phyloP scores from a whole-genome alignment of 1,140 invertebrate species.

The Matsumurasca onukii region DNA sequence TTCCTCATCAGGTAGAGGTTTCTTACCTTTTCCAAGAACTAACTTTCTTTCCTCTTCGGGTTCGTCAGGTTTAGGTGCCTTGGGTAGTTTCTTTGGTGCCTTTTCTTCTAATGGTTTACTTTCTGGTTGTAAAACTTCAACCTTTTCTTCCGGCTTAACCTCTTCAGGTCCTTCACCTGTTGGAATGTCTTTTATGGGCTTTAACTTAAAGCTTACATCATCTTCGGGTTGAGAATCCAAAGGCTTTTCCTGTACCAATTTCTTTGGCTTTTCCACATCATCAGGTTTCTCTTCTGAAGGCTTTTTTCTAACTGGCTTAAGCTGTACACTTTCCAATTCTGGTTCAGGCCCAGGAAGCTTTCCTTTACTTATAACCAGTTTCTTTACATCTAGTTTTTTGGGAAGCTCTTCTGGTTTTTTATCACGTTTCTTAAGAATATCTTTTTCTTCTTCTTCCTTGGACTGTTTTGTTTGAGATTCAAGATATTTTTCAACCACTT shows the following conservation, averaged over 20 bases:
- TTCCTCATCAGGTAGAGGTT: slow-evolving; percentile 45
- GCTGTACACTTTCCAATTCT: slow-evolving; percentile 37
- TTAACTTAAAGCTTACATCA: slow-evolving; percentile 37
- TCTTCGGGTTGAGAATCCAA: slow-evolving; percentile 41
- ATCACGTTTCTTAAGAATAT: slow-evolving; percentile 36
- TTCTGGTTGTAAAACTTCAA: slow-evolving; percentile 35
- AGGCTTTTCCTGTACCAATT: slow-evolving; percentile 39
- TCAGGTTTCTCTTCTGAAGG: slow-evolving; percentile 34
- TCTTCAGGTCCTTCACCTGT: slow-evolving; percentile 37
- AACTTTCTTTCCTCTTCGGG: slow-evolving; percentile 49
- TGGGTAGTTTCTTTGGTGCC: slow-evolving; percentile 40
- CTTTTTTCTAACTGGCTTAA: slow-evolving; percentile 37
- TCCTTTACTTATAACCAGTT: slow-evolving; percentile 40
- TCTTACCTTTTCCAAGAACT: slow-evolving; percentile 47
- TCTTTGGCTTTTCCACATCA: slow-evolving; percentile 19
- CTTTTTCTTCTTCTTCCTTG: slow-evolving; percentile 30
- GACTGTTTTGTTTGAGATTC: neutral
- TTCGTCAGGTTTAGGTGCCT: slow-evolving; percentile 37
- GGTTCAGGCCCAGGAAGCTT: slow-evolving; percentile 40
- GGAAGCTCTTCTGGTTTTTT: slow-evolving; percentile 38
- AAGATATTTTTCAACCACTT: neutral
- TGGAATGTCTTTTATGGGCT: slow-evolving; percentile 41
- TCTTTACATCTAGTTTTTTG: slow-evolving; percentile 23
- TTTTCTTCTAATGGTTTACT: slow-evolving; percentile 37
- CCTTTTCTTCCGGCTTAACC: slow-evolving; percentile 43